Base-by-base conservation (phyloP, 2,888 invertebrate genomes). In the Trisateles emortualis region DNA sequence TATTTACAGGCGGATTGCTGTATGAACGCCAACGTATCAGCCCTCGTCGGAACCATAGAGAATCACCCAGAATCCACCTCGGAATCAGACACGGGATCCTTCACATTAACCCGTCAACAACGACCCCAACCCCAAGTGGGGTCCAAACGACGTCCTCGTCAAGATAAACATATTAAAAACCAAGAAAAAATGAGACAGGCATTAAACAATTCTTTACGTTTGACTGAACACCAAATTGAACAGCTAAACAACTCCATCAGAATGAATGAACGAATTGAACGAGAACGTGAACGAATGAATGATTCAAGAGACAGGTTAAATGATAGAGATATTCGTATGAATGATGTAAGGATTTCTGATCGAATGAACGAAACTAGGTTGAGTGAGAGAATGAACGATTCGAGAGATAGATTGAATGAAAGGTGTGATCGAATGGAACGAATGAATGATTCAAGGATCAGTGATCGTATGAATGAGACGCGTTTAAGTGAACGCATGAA, bases 41-140 rank as follows among this genome's bases (percentile, higher is more conserved):
- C 91, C 0, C 65, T 93, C 2, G 92, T 93, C 0, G 93, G 93
- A 0, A 93, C 93, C 13, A 93, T 93, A 51, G 93, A 93, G 62
- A 90, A 88, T 51, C 93, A 93, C 32, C 90, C 90, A 0, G 93
- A 93, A 33, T 92, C 93, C 0, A 93, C 92, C 0, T 93, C 93
- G 0, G 93, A 92, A 54, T 92, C 92, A 0, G 92, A 92, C 73
- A 88, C 88, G 0, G 90, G 92, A 0, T 90, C 93, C 0, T 92
- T 92, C 72, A 91, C 92, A 0, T 70, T 91, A 0, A 89, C 91
- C 1, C 78, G 92, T 6, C 90, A 89, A 43, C 92, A 90, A 60
- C 82, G 91, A 3, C 92, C 90, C 0, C 91, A 91, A 45, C 90
- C 91, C 0, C 92, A 92, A 61, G 84, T 86, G 1, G 87, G 90